Base-by-base conservation (phyloP, 2,797 vertebrate genomes). In the Hydrolagus colliei region DNA sequence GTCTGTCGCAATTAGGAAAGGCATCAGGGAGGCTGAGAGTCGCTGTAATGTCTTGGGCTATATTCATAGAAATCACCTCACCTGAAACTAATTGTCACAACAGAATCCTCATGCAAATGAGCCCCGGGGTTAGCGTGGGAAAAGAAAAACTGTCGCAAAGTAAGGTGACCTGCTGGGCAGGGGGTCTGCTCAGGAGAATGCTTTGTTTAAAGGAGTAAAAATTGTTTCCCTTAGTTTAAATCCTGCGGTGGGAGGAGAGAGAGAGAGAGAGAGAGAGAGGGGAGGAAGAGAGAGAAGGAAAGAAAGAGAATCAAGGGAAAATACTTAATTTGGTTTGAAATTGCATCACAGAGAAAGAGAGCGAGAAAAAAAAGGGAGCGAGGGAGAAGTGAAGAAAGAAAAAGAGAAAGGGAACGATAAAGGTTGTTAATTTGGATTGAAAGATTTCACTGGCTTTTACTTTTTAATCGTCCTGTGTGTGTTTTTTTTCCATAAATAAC, bases 121-220 rank as follows among this genome's bases (percentile, higher is more conserved):
- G 96, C 95, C 96, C 94, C 90, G 94, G 95, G 96, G 96, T 97
- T 97, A 97, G 96, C 96, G 96, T 97, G 97, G 96, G 97, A 97
- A 97, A 95, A 94, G 94, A 94, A 96, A 96, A 95, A 93, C 95
- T 93, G 94, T 94, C 93, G 94, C 95, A 94, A 95, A 95, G 95
- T 95, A 97, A 97, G 96, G 96, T 98, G 97, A 97, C 96, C 96
- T 94, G 95, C 94, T 94, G 96, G 95, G 96, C 94, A 93, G 95
- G 95, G 95, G 95, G 94, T 94, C 94, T 92, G 95, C 94, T 96
- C 95, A 95, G 96, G 95, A 96, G 95, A 95, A 95, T 94, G 96
- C 95, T 97, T 97, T 97, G 95, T 97, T 95, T 95, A 88, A 88
- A 88, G 93, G 92, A 92, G 92, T 93, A 92, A 92, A 92, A 95